Base-by-base conservation (phyloP, 2,797 vertebrate genomes). In the Florisuga fusca region DNA sequence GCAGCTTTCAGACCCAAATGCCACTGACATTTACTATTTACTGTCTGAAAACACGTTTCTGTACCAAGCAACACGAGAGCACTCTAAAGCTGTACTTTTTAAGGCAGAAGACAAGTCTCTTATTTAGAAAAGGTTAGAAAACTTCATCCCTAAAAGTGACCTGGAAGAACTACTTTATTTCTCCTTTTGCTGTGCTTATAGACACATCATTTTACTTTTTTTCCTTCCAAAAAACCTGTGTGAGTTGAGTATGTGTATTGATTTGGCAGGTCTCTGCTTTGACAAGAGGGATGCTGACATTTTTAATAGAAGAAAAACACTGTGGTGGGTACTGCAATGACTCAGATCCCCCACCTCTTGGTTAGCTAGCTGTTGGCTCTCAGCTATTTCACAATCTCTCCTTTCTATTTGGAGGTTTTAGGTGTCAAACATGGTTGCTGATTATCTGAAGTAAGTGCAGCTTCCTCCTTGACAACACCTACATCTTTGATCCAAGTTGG, bases 181-280 rank as follows among this genome's bases (percentile, higher is more conserved):
- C 55, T 61, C 25, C 22, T 77, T 58, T 38, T 68, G 27, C 31
- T 64, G 26, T 51, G 16, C 23, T 53, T 91, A 62, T 2, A 57
- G 53, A 43, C 10, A 34, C 5, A 50, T 7, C 10, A 16, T 29
- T 8, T 54, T 50, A 41, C 14, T 41, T 9, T 51, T 53, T 36
- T 3, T 26, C 1, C 2, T 4, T 3, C 10, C 7, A 6, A 25
- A 14, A 23, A 50, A 53, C 11, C 21, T 1, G 3, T 13, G 19
- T 16, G 48, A 77, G 54, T 0, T 53, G 11, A 76, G 5, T 15
- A 9, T 2, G 4, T 15, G 8, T 8, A 61, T 15, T 31, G 50
- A 63, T 89, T 33, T 81, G 73, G 23, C 36, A 82, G 26, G 58
- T 73, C 27, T 69, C 22, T 57, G 74, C 51, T 76, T 66, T 71